Evolutionary conservation across 2,888 invertebrate species (phyloP), one percentile per base, ranked within the genome.

Genomic region (Ametastegia equiseti): DNA sequence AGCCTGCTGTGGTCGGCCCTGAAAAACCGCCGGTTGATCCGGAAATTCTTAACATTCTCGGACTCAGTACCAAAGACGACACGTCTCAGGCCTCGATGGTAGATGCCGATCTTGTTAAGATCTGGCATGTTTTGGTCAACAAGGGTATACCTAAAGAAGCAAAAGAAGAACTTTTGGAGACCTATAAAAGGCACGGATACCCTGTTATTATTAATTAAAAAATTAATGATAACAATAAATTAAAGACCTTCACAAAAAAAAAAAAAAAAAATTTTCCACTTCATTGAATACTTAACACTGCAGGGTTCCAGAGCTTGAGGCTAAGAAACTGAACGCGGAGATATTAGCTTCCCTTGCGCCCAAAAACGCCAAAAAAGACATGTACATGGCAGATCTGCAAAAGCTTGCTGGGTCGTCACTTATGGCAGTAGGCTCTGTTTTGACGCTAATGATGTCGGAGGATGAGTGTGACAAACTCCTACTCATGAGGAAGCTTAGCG

Each of bases 21-120:
- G 33, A 65, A 15, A 65, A 65, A 36, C 15, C n/a, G n/a, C 30
- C 65, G 7, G 65, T 65, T 27, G 36, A 65, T 33, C 65, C 33
- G 30, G 65, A 65, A 33, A 36, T 65, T 30, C 65, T 65, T 33
- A 33, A 65, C n/a, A 65, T 65, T 65, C 65, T 65, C 13, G 65
- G 65, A 65, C 27, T 65, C 1, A 33, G 33, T 9, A 30, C 65
- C 3, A 33, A 36, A 13, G 33, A 65, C 13, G 65, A 65, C n/a
- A 33, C 11, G 65, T n/a, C 15, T 33, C 33, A 65, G 65, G 7
- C n/a, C 13, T 36, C 33, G n/a, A n/a, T 33, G 33, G 15, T 65
- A 11, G 65, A 65, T n/a, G 65, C 19, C 27, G 65, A 65, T 36
- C 33, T 65, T 65, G 36, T 65, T 4, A 65, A 65, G 19, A 36